Base-by-base conservation (phyloP, 2,113 vertebrate genomes). In the Python bivittatus region DNA sequence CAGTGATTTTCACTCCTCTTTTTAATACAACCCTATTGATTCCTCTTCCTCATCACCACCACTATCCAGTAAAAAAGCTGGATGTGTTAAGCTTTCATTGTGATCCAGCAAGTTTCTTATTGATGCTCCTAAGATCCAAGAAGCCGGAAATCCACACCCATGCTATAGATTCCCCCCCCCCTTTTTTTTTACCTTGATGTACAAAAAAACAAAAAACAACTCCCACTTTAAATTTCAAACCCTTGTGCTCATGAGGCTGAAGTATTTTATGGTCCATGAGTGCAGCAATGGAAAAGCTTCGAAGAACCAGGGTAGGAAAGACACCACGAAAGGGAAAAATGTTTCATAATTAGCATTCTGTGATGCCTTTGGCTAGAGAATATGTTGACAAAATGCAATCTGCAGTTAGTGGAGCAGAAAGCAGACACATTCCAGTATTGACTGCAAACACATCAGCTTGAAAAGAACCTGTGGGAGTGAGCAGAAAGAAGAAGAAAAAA, bases 361-460 rank as follows among this genome's bases (percentile, higher is more conserved):
- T 89, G 88, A 84, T 89, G 91, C 88, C 87, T 53, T 92, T 84
- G 79, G 91, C 91, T 89, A 61, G 88, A 89, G 88, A 89, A 85
- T 84, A 61, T 88, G 90, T 91, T 93, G 72, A 52, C 88, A 92
- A 83, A 64, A 84, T 52, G 17, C 91, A 38, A 85, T 86, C 92
- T 64, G 88, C 25, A 88, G 53, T 56, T 57, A 91, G 88, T 86
- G 89, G 17, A 10, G 83, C 64, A 85, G 89, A 92, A 91, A 85
- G 44, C 12, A 92, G 64, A 92, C 91, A 1, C 0, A 56, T 91
- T 64, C n/a, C 53, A 61, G 83, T 83, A 89, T 87, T 90, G 84
- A 87, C 89, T 91, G 42, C 89, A 88, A 93, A 91, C 48, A 61
- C 72, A 88, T 25, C 54, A 91, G n/a, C 27, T 64, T 89, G 86